Base-by-base conservation (phyloP, 2,888 invertebrate genomes). In the Phyllotreta cruciferae region DNA sequence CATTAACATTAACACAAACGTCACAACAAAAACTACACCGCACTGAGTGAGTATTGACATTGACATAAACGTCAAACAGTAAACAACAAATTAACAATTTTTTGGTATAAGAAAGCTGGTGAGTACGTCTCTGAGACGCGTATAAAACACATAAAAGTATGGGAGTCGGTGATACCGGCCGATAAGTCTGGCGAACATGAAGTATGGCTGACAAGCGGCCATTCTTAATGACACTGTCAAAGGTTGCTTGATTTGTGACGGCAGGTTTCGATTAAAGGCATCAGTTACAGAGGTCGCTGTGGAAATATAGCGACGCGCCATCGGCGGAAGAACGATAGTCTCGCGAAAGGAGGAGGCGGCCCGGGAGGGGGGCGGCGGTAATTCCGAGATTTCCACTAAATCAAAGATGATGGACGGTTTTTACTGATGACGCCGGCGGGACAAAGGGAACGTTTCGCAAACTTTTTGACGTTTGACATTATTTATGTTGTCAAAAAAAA, bases 141-240 rank as follows among this genome's bases (percentile, higher is more conserved):
- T 64, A 68, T 66, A 66, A 54, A 60, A 58, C 54, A 57, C 57
- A 53, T 58, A 62, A 69, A 66, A 69, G 71, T 69, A 68, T 66
- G 70, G 70, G 68, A 69, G 68, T 68, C 65, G 71, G 71, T 75
- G 75, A 75, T 75, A 74, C 73, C 74, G 71, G 71, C 69, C 74
- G 75, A 75, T 75, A 74, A 71, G 75, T 76, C 75, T 70, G 69
- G 70, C 70, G 70, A 66, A 67, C 74, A 75, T 79, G 80, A 81
- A 78, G 74, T 79, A 81, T 79, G 73, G 81, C 79, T 80, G 79
- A 80, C 80, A 79, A 77, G 74, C 77, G 76, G 77, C 77, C 78
- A 78, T 81, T 80, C 80, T 80, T 81, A 81, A 81, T 79, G 80
- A 79, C 79, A 78, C 78, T 79, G 80, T 80, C 80, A 79, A 79